Conservation (phyloP, 2,113 vertebrate species). For the Eira barbara region DNA sequence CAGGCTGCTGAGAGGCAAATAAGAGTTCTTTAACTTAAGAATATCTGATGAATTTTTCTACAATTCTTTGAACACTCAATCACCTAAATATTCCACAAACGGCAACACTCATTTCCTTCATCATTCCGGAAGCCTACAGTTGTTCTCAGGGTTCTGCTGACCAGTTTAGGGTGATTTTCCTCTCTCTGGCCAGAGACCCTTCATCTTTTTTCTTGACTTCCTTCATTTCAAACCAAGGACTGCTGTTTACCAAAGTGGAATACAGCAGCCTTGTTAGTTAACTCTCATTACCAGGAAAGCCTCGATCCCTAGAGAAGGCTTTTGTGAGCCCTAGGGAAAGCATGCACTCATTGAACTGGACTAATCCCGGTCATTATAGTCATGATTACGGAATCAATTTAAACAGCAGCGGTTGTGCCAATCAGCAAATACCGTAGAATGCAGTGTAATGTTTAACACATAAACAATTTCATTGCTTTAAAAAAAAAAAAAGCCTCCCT, state of each 20-base stretch:
- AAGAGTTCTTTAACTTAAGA: background rate
- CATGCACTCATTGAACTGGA: background rate
- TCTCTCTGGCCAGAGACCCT: background rate
- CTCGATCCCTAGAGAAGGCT: slow-evolving; percentile 26
- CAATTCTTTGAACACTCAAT: background rate
- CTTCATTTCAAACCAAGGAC: background rate
- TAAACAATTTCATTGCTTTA: background rate
- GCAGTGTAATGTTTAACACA: background rate
- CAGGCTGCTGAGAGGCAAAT: background rate
- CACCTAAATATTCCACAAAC: background rate
- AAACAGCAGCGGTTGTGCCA: background rate
- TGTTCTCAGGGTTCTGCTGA: background rate
- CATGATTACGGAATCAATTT: background rate
- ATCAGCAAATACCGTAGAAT: slow-evolving; percentile 49
- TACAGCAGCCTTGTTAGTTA: background rate
- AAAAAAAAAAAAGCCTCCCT: background rate
- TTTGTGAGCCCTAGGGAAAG: background rate
- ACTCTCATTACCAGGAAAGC: background rate
- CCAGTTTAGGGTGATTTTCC: background rate
- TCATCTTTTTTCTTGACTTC: background rate
- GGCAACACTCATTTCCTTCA: background rate
- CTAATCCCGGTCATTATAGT: slow-evolving; percentile 21
- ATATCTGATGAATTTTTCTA: background rate
- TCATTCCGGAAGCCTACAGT: background rate
- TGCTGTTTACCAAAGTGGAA: background rate